Base-by-base conservation (phyloP, 2,113 vertebrate species). In the Myrmophylax atrothorax region DNA sequence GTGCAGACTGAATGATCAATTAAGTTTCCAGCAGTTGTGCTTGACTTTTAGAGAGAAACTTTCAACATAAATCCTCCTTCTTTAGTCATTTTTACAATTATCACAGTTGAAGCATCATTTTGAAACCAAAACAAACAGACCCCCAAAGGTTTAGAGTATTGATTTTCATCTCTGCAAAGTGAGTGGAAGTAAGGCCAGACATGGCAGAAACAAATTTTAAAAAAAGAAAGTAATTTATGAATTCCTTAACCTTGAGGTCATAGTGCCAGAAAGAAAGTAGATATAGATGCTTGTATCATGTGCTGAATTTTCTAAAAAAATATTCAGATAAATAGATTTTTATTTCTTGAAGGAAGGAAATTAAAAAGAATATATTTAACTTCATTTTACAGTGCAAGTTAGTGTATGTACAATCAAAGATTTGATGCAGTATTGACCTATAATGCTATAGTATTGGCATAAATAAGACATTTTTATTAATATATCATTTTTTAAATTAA, bases 1-100 rank as follows among this genome's bases (percentile, higher is more conserved):
- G 95, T 85, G 89, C 46, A 97, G 94, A 96, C 93, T 95, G 84
- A 96, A 94, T 49, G 92, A 97, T 94, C 96, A 97, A 81, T 97
- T 92, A 97, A 94, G 29, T 84, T 97, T 95, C 67, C 69, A 95
- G 69, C 74, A 92, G 88, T 90, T 79, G 88, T 85, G 85, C 93
- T 20, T 95, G 93, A 96, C 89, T 97, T 97, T 91, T 97, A 44
- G 76, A 93, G 85, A 79, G 67, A 91, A 87, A 85, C 47, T 93
- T 90, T 35, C 60, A 83, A 63, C 35, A 88, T 83, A 96, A 97
- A 94, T 94, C 15, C 31, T 93, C 63, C 42, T 72, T 90, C 62
- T 93, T 95, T 73, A 89, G 75, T 80, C 93, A 84, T 94, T 94
- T 96, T 93, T 97, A 75, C 95, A 90, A 89, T 94, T 97, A 72